Base-by-base conservation (phyloP, 1,140 invertebrate genomes). In the Pentalonia nigronervosa region DNA sequence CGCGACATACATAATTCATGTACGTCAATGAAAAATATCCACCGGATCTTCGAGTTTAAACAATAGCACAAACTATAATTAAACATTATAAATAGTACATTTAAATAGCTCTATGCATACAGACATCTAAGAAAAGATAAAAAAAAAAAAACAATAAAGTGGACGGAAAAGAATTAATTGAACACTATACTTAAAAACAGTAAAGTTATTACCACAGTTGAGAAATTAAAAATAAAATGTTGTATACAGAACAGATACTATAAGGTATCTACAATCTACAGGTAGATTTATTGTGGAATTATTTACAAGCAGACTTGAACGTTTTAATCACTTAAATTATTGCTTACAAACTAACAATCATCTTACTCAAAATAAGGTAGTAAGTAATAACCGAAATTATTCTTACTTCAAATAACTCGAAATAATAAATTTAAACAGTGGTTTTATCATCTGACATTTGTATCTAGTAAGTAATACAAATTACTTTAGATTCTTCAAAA, bases 21-120 rank as follows among this genome's bases (percentile, higher is more conserved):
- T 76, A 76, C 25, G 23, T 41, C 48, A 50, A 56, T 56, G 91
- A 86, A 34, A 93, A 84, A 86, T 86, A 86, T 84, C 76, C 76
- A 93, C 91, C 91, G 91, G 91, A 93, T 53, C 91, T 84, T 56
- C 47, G 48, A 93, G 81, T 84, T 93, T 86, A 93, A 93, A 93
- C 91, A 93, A 93, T 93, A 83, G 25, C 56, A 67, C 50, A 34
- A 48, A 92, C 47, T n/a, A 53, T 93, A 90, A 90, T 60, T 90
- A 45, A 67, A 45, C 48, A 53, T 89, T 56, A 56, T 20, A 36
- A 89, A 89, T 56, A 56, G 8, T 56, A 41, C 34, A 56, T 89
- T 89, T 1, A 21, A 89, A 89, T 36, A 89, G 48, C 9, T 25
- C 50, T 48, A n/a, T 48, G 50, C 41, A n/a, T 53, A 89, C 47